Evolutionary conservation across 2,888 invertebrate genomes (phyloP), one percentile per base, ranked within the genome.

Genomic region (Piscicola geometra): DNA sequence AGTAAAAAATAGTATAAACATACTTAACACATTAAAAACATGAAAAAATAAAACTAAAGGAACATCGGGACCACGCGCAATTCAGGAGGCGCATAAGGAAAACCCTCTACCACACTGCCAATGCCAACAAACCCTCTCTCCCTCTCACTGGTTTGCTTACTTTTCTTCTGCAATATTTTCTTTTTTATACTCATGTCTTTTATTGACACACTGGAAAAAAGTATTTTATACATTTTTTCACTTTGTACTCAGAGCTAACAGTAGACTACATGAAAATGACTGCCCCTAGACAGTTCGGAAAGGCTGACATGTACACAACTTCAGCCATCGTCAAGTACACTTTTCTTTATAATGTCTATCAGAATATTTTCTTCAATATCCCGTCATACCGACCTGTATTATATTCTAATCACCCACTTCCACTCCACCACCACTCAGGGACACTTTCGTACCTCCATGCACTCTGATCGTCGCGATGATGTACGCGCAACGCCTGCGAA

Each of bases 381-480:
- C n/a, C n/a, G n/a, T n/a, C n/a, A n/a, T n/a, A n/a, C n/a, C n/a
- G n/a, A n/a, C n/a, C n/a, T n/a, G n/a, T n/a, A n/a, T n/a, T n/a
- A n/a, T n/a, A n/a, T n/a, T n/a, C 50, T 21, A 47, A 9, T 21
- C 50, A 47, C 50, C 21, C 50, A 47, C 21, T 47, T 21, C 9
- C 50, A 47, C 50, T 9, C 21, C 50, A 47, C 79, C 90, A 21
- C 64, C 32, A 71, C 76, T 28, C 68, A 89, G 91, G 82, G 89
- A 90, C 82, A 92, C 94, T 5, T 92, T 91, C 85, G 91, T 93
- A 79, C 93, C 94, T 12, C 95, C 97, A 0, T 94, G 94, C 84
- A 93, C 95, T 21, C 89, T 98, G 75, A 92, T 97, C 81, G 89
- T 97, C 82, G 95, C 97, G 36, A 88, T 98, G 83, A 89, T 97